Conservation (phyloP, 2,797 vertebrate genomes). For the Taeniopygia guttata region DNA sequence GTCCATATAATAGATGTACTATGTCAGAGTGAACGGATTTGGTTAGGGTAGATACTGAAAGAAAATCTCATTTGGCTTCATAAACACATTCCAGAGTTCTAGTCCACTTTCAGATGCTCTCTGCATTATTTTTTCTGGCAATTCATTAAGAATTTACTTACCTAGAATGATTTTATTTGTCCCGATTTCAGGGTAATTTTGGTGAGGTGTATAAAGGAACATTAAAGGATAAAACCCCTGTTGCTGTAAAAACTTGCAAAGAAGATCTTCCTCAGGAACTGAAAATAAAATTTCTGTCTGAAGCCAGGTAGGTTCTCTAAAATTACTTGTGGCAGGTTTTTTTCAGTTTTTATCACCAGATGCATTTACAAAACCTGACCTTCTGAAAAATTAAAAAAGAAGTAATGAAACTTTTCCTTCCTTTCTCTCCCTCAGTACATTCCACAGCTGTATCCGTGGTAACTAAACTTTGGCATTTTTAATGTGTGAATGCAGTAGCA, state of each 20-base stretch:
- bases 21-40: background rate
- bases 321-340: background rate
- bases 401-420: background rate
- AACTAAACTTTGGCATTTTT: background rate
- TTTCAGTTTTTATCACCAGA: background rate
- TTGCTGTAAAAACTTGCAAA: slow-evolving; percentile 98
- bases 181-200: slow-evolving; percentile 88
- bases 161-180: background rate
- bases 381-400: background rate
- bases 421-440: background rate
- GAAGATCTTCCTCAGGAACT: slow-evolving; percentile 95
- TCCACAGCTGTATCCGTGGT: background rate
- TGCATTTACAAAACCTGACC: background rate
- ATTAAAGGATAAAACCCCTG: slow-evolving; percentile 89
- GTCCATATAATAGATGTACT: background rate
- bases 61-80: background rate
- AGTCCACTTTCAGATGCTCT: background rate
- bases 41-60: background rate
- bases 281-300: slow-evolving; percentile 97
- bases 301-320: slow-evolving; percentile 85
- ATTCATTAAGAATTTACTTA: background rate
- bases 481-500: fast-evolving
- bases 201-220: slow-evolving; percentile 95
- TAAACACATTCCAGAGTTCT: background rate
- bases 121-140: background rate